A percentile compares a stretch with the other conserved stretches of the same genome.
phyloP scores from a whole-genome alignment of 2,888 invertebrate genomes.

The Pollenia amentaria region DNA sequence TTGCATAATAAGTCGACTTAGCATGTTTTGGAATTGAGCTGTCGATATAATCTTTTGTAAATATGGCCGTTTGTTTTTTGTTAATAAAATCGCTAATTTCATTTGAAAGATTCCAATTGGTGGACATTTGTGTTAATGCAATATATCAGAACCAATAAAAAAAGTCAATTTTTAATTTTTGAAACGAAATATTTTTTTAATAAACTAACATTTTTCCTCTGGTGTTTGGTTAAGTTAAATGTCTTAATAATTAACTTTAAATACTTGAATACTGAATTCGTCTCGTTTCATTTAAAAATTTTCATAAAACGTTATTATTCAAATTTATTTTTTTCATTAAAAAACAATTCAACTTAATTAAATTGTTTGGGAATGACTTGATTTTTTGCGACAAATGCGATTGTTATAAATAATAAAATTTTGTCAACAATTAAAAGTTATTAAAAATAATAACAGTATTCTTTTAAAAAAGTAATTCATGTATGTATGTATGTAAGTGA shows the following conservation, averaged over 20 bases:
- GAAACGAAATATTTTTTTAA: no score
- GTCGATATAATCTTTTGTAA: no score
- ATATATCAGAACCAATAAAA: no score
- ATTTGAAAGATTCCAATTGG: no score
- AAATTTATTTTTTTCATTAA: neutral
- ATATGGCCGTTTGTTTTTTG: no score
- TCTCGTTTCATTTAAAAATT: neutral
- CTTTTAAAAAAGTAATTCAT: slow-evolving; percentile 1
- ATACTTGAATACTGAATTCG: neutral
- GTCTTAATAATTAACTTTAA: slow-evolving; percentile 9
- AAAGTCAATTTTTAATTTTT: no score
- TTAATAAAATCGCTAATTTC: no score
- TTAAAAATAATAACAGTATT: neutral
- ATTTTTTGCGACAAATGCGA: neutral
- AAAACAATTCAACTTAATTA: neutral
- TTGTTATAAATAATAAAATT: slow-evolving; percentile 20
- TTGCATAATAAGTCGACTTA: no score
- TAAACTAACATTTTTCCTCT: no score
- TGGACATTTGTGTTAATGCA: no score
- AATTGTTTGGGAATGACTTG: slow-evolving; percentile 6
- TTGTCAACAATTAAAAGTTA: neutral
- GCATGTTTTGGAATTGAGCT: no score
- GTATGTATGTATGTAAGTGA: neutral
- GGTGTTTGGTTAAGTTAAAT: neutral
- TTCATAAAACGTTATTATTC: neutral